These are phyloP conservation scores for Clarias fuscus DNA, from an alignment of 2,797 vertebrate genomes.

Conservation along the genomic window DNA sequence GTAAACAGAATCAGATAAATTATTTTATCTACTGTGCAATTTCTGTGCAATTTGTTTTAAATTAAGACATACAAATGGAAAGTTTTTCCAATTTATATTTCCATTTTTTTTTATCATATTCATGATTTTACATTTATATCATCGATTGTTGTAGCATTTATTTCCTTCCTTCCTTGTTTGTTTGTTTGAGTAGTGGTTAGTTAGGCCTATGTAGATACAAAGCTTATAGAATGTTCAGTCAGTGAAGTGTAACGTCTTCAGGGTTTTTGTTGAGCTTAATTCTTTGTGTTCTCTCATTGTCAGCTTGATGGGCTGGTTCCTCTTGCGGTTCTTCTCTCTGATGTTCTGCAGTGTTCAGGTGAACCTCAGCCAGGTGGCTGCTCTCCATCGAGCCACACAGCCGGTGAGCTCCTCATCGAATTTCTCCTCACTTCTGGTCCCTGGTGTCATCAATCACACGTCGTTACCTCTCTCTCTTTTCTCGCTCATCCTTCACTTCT, in stretches of 20 bases:
- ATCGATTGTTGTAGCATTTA: background rate
- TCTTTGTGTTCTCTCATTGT: background rate
- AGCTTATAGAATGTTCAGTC: too few species aligned
- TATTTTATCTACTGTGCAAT: background rate
- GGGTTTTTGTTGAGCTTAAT: background rate
- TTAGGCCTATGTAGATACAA: background rate
- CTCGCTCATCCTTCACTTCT: background rate
- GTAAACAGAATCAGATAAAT: background rate
- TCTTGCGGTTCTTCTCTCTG: conserved; percentile 77
- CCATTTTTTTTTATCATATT: background rate
- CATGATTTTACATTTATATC: background rate
- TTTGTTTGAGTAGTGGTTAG: background rate
- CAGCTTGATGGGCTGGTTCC: conserved; percentile 82
- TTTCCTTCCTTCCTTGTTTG: background rate
- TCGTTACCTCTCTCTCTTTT: background rate
- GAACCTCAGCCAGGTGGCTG: conserved; percentile 83
- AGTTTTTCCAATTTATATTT: background rate
- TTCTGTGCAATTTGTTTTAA: background rate
- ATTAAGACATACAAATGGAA: background rate
- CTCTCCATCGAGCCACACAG: conserved; percentile 74
- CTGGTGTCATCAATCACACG: background rate
- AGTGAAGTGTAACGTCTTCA: background rate
- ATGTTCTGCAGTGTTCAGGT: conserved; percentile 81
- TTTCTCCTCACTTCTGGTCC: background rate
- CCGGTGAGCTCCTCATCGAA: conserved; percentile 65